Conservation (phyloP, 2,888 invertebrate genomes). For the Drosophila quinaria region DNA sequence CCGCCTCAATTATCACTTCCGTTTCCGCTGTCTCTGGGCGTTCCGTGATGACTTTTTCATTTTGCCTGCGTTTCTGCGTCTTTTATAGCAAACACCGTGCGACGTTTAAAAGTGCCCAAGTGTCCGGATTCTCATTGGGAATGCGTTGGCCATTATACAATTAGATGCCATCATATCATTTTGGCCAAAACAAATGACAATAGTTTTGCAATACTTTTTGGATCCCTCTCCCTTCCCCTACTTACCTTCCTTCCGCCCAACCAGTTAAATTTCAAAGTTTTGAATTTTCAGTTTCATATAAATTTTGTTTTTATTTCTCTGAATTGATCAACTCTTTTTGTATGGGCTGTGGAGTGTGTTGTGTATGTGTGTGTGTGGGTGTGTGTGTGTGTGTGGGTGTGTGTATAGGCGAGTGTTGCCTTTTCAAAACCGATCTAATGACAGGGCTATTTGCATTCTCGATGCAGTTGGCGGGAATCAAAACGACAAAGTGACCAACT, state of each 20-base stretch:
- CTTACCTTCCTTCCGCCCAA: neutral
- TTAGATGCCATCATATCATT: constrained; percentile 12
- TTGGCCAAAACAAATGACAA: constrained; percentile 6
- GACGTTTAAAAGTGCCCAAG: constrained; percentile 2
- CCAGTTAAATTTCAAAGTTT: neutral
- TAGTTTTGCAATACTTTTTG: neutral
- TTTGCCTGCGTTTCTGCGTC: neutral
- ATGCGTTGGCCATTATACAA: constrained; percentile 14
- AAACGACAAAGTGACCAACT: constrained; percentile 8
- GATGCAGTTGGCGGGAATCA: constrained; percentile 21
- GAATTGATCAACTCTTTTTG: constrained; percentile 16
- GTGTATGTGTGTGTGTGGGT: neutral
- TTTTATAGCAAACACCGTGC: neutral
- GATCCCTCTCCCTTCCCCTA: neutral
- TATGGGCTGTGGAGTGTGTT: neutral
- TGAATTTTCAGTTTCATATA: neutral
- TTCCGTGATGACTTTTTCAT: neutral
- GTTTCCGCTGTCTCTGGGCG: neutral
- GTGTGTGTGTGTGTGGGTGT: constrained; percentile 1
- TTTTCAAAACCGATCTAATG: constrained; percentile 4
- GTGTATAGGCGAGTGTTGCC: neutral
- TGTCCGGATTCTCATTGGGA: constrained; percentile 13
- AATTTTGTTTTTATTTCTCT: constrained; percentile 20
- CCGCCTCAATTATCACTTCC: neutral
- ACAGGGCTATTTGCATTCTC: constrained; percentile 14